A percentile compares a stretch with the other conserved stretches of the same genome.
Conservation (phyloP, 2,797 vertebrate genomes). For the Mycteria americana region DNA sequence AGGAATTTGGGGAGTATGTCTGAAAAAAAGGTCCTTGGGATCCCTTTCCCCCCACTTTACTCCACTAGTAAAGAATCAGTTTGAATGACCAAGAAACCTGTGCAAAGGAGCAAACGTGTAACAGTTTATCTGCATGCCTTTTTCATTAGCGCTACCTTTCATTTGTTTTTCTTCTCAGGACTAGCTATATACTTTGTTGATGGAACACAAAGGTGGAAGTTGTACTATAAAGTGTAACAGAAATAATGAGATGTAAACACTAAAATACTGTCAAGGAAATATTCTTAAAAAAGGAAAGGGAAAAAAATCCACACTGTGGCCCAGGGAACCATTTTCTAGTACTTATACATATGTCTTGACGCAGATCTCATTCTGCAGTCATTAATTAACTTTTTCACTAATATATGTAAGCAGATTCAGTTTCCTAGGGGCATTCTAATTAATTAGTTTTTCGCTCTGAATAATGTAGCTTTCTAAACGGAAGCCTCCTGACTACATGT, state of each 20-base stretch:
- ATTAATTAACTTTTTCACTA: slow-evolving; percentile 80
- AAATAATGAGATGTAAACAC: background rate
- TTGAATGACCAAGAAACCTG: background rate
- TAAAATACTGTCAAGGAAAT: slow-evolving; percentile 1
- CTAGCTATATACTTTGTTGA: background rate
- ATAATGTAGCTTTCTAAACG: slow-evolving; percentile 74
- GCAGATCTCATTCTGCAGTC: slow-evolving; percentile 68
- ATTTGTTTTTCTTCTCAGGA: background rate
- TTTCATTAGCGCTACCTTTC: background rate
- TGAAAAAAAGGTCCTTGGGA: background rate
- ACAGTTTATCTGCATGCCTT: background rate
- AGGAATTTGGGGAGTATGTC: slow-evolving; percentile 13
- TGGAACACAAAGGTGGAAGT: background rate
- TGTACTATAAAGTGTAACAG: background rate
- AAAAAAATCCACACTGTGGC: background rate
- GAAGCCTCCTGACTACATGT: slow-evolving; percentile 68
- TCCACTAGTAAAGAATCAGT: background rate
- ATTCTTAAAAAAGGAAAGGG: background rate
- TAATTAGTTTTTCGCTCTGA: slow-evolving; percentile 77
- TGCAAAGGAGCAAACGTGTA: background rate
- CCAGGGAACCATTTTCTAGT: background rate
- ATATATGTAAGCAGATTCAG: slow-evolving; percentile 72
- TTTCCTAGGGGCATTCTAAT: slow-evolving; percentile 76
- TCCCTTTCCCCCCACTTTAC: background rate
- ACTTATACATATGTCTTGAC: slow-evolving; percentile 41